Conservation (phyloP, 2,888 invertebrate species). For the Orthosia gracilis region DNA sequence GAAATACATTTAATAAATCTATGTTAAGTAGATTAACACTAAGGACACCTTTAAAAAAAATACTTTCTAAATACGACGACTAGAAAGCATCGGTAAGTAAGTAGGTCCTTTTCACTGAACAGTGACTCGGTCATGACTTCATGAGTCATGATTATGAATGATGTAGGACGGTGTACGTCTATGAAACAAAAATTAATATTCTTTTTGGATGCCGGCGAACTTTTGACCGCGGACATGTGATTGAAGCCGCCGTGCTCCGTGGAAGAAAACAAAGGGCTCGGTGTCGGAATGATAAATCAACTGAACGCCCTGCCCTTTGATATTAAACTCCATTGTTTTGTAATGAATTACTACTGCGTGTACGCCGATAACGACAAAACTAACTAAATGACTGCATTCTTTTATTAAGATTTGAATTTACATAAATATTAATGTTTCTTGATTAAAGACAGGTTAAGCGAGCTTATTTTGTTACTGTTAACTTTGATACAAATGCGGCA, state of each 20-base stretch:
- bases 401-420: conserved; percentile 48
- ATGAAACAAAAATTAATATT: conserved; percentile 71
- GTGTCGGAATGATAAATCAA: conserved; percentile 83
- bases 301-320: conserved; percentile 82
- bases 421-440: conserved; percentile 54
- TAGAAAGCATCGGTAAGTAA: conserved; percentile 25
- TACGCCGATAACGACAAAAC: conserved; percentile 52
- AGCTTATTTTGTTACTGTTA: conserved; percentile 64
- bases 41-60: conserved; percentile 8
- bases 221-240: conserved; percentile 79
- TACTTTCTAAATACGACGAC: conserved; percentile 22
- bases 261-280: conserved; percentile 81
- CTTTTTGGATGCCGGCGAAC: conserved; percentile 69
- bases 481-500: conserved; percentile 59
- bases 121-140: conserved; percentile 26
- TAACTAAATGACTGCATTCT: conserved; percentile 54
- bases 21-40: neutral
- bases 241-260: conserved; percentile 71
- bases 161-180: conserved; percentile 54
- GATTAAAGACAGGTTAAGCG: conserved; percentile 61
- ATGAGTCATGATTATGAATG: conserved; percentile 48
- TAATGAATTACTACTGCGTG: conserved; percentile 69
- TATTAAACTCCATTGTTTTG: conserved; percentile 82
- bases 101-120: conserved; percentile 32
- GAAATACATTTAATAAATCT: conserved; percentile 1